phyloP scores from a whole-genome alignment of 2,888 invertebrate species.

The Drosophila anomalata region DNA sequence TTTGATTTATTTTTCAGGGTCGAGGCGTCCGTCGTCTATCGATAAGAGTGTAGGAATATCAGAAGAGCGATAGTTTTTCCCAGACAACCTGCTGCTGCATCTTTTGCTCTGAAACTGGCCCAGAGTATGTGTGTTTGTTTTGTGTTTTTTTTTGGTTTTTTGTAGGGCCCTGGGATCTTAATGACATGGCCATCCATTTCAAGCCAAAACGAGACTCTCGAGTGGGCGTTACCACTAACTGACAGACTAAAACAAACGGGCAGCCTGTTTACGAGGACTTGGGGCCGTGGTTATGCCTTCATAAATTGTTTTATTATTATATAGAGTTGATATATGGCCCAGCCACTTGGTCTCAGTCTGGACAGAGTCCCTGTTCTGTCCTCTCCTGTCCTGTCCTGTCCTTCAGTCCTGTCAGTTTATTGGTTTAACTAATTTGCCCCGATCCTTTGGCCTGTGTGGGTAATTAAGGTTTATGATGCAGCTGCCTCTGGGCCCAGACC shows the following conservation, averaged over 20 bases:
- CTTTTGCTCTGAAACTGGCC: neutral
- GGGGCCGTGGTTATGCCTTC: slow-evolving; percentile 69
- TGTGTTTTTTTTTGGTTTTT: neutral
- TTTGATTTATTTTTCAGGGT: slow-evolving; percentile 34
- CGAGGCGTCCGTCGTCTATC: neutral
- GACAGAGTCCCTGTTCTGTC: neutral
- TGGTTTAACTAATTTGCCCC: slow-evolving; percentile 76
- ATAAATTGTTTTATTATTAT: slow-evolving; percentile 79
- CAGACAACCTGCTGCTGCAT: slow-evolving; percentile 4
- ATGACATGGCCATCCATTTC: slow-evolving; percentile 75
- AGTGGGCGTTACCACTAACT: slow-evolving; percentile 73
- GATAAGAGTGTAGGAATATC: slow-evolving; percentile 7
- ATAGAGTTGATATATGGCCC: slow-evolving; percentile 72
- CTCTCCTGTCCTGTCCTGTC: neutral
- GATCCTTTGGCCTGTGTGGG: slow-evolving; percentile 32
- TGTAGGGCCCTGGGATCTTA: slow-evolving; percentile 46
- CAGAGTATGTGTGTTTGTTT: neutral
- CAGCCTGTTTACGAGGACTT: slow-evolving; percentile 34
- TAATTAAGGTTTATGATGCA: slow-evolving; percentile 71
- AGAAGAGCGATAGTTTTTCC: slow-evolving; percentile 7
- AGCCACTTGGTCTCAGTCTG: slow-evolving; percentile 28
- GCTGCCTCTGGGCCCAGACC: slow-evolving; percentile 49
- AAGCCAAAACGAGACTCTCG: slow-evolving; percentile 55
- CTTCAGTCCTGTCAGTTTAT: slow-evolving; percentile 67
- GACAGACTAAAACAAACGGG: slow-evolving; percentile 51